A percentile compares a stretch with the other conserved stretches of the same genome.
Evolutionary conservation across 2,113 vertebrate genomes (phyloP).

Genomic region (Scatophagus argus): DNA sequence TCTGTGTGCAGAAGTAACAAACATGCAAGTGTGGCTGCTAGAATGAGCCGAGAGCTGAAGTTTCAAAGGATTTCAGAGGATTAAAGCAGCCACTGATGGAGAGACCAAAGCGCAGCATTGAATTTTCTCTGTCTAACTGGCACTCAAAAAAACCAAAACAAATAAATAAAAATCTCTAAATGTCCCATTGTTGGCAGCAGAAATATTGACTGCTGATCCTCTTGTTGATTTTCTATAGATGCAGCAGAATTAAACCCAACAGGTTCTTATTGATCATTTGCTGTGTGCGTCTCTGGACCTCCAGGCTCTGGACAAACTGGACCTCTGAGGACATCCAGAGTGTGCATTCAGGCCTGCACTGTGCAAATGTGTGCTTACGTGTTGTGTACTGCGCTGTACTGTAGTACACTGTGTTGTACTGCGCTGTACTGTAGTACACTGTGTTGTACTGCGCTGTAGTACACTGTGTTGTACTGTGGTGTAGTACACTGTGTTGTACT

Average conservation of each 20-base stretch:
- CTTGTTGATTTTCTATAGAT: neutral
- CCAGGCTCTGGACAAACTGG: neutral
- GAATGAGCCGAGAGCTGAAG: neutral
- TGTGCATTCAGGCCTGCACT: neutral
- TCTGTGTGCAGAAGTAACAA: neutral
- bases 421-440: too few species aligned
- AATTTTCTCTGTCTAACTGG: neutral
- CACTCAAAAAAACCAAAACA: neutral
- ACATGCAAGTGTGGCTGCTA: neutral
- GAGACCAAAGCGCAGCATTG: neutral
- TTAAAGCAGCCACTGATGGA: neutral
- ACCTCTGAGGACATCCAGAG: neutral
- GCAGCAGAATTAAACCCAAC: neutral
- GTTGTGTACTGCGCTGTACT: neutral
- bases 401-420: too few species aligned
- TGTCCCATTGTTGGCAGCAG: neutral
- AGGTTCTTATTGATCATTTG: constrained; percentile 2
- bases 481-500: too few species aligned
- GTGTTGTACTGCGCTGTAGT: too few species aligned
- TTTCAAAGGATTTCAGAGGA: neutral
- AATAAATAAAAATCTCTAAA: neutral
- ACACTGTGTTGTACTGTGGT: too few species aligned
- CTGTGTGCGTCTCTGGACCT: constrained; percentile 7
- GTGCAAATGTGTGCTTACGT: neutral
- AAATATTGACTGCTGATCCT: neutral